Evolutionary conservation across 2,113 vertebrate species (phyloP).

Genomic region (Antidorcas marsupialis): DNA sequence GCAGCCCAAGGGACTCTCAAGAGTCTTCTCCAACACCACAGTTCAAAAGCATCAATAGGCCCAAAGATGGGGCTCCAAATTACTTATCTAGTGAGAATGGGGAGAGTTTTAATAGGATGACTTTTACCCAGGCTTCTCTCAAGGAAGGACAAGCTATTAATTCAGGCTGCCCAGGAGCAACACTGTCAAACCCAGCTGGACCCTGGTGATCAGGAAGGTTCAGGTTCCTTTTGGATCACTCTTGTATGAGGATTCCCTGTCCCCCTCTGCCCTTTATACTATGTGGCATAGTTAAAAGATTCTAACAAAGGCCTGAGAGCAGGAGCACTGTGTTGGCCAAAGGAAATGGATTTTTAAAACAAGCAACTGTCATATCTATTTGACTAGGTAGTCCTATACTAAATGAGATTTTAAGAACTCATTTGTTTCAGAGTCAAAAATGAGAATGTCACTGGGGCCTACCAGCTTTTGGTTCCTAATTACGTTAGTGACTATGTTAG

Average conservation of each 20-base stretch:
- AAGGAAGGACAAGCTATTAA: neutral
- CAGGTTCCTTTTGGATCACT: neutral
- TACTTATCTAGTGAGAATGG: neutral
- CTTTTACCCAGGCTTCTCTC: neutral
- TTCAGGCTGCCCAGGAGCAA: neutral
- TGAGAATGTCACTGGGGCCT: neutral
- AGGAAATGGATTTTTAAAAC: neutral
- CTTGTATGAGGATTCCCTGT: neutral
- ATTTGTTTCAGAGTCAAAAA: neutral
- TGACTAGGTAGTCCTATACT: neutral
- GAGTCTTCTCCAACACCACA: too few relatives aligned
- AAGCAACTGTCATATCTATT: neutral
- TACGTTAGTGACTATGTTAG: neutral
- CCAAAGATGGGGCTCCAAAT: neutral
- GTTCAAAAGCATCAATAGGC: neutral
- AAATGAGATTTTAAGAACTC: neutral
- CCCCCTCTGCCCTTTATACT: neutral
- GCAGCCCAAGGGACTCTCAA: too few relatives aligned
- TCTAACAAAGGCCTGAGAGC: neutral
- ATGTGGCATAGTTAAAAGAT: neutral
- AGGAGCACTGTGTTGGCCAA: neutral
- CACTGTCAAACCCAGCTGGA: neutral
- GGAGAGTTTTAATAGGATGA: neutral
- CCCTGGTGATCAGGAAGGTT: neutral
- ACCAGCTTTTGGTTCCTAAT: neutral